Evolutionary conservation across 2,113 vertebrate species (phyloP).

Genomic region (Lepisosteus osseus): DNA sequence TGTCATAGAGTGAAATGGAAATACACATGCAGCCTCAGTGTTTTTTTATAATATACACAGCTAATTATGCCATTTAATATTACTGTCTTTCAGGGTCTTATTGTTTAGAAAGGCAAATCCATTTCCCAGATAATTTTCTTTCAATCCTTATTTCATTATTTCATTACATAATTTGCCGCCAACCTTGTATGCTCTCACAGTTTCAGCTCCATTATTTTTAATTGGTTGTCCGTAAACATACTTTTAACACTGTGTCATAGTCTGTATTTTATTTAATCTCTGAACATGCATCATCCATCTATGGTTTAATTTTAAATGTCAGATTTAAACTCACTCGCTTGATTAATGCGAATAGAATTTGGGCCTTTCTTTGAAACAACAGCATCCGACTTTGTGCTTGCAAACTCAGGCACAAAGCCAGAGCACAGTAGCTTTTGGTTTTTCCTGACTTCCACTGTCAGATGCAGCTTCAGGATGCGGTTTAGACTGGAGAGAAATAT

Average conservation of each 20-base stretch:
- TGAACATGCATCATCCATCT: background rate
- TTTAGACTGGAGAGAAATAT: conserved; percentile 1
- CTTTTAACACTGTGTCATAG: no score
- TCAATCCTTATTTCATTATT: background rate
- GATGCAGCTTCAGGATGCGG: conserved; percentile 5
- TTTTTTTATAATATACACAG: no score
- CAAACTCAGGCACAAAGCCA: conserved; percentile 6
- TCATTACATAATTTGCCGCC: no score
- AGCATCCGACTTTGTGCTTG: background rate
- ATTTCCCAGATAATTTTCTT: no score
- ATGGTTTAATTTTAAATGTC: background rate
- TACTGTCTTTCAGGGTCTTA: no score
- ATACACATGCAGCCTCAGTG: no score
- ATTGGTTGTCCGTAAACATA: background rate
- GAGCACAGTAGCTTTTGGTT: conserved; percentile 5
- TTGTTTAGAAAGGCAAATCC: no score
- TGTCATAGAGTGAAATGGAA: no score
- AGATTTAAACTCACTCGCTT: background rate
- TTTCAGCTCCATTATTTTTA: background rate
- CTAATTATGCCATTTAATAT: no score
- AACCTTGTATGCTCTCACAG: background rate
- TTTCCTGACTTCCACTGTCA: background rate
- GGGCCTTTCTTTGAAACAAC: background rate
- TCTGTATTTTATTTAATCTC: no score
- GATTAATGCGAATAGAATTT: background rate